Evolutionary conservation across 92 coral and sea anemone genomes (phyloP).

Genomic region (Metridium senile): DNA sequence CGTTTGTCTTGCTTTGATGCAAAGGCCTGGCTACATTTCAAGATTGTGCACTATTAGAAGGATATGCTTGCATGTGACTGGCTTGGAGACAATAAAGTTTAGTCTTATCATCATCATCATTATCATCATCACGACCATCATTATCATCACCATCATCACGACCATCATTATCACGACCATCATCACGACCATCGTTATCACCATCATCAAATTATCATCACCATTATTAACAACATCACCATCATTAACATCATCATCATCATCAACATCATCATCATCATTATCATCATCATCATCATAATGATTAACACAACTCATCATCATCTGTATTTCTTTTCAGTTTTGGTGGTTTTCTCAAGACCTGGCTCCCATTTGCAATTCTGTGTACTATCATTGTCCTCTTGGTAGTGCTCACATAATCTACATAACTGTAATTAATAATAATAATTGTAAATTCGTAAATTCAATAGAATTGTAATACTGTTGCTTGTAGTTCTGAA

Average conservation of each 20-base stretch:
- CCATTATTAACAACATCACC: background rate
- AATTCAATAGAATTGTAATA: too few species aligned
- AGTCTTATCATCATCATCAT: background rate
- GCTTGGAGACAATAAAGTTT: too few species aligned
- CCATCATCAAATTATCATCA: background rate
- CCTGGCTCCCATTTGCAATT: slow-evolving; percentile 89
- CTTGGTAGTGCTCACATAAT: slow-evolving; percentile 41
- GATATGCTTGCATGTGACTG: too few species aligned
- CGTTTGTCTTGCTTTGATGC: too few species aligned
- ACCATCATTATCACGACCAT: background rate
- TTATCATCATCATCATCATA: background rate
- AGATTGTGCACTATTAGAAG: too few species aligned
- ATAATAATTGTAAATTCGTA: too few species aligned
- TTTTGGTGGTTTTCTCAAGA: slow-evolving; percentile 80
- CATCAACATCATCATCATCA: background rate
- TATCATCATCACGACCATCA: background rate
- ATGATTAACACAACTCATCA: background rate
- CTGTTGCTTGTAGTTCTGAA: too few species aligned
- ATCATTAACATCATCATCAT: background rate
- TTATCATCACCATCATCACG: background rate
- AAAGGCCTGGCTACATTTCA: too few species aligned
- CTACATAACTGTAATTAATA: background rate
- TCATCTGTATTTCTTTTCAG: slow-evolving; percentile 41
- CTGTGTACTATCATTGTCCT: slow-evolving; percentile 56
- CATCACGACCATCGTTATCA: background rate